Percentiles rank a stretch among this genome's conserved stretches.
Evolutionary conservation across 2,113 vertebrate species (phyloP).

Genomic region (Platanista minor): DNA sequence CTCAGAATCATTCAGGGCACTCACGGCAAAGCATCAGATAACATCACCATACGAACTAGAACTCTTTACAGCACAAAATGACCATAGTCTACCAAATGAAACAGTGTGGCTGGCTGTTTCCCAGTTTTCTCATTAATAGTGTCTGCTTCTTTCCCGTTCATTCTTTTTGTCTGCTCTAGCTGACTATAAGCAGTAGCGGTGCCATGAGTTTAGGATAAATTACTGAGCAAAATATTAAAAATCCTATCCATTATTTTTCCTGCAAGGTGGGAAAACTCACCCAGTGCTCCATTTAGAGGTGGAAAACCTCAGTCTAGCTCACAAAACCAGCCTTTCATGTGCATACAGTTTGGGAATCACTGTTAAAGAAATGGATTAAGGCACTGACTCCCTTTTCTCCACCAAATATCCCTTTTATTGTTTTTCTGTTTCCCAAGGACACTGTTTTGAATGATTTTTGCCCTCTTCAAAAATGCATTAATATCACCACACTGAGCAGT

Average conservation of each 20-base stretch:
- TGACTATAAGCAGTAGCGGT: neutral
- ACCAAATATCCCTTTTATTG: neutral
- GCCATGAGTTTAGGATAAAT: neutral
- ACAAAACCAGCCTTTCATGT: neutral
- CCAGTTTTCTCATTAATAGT: neutral
- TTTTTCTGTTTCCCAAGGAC: neutral
- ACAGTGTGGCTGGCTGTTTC: neutral
- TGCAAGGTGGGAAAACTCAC: neutral
- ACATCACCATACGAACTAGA: neutral
- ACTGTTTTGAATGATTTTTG: neutral
- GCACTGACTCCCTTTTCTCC: neutral
- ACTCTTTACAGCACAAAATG: neutral
- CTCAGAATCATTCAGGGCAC: neutral
- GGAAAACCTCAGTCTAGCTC: neutral
- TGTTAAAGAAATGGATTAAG: neutral
- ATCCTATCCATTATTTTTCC: neutral
- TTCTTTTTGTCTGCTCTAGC: neutral
- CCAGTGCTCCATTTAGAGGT: neutral
- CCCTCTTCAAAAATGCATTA: neutral
- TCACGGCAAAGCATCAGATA: neutral
- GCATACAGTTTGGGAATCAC: neutral
- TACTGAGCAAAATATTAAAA: constrained; percentile 5
- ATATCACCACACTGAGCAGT: neutral
- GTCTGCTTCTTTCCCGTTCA: neutral
- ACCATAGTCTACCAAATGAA: neutral